Conservation (phyloP, 2,888 invertebrate genomes). For the Rosalia funebris region DNA sequence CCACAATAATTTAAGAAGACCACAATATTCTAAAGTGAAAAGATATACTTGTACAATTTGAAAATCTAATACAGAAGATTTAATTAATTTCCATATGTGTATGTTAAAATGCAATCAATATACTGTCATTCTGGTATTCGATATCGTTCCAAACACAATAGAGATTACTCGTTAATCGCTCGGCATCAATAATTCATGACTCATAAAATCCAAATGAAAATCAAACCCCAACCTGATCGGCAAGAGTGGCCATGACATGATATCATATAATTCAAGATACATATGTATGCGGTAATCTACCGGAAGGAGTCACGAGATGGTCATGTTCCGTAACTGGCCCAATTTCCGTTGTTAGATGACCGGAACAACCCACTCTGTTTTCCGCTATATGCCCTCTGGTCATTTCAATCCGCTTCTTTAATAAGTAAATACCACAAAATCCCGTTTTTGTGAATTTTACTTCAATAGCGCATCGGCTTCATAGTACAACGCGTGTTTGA, state of each 20-base stretch:
- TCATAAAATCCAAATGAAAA: conserved; percentile 35
- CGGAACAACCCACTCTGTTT: conserved; percentile 57
- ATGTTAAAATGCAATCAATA: too few species aligned
- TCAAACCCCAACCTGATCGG: conserved; percentile 29
- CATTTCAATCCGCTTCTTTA: conserved; percentile 47
- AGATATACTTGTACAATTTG: too few species aligned
- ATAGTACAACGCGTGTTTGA: too few species aligned
- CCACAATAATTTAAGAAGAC: too few species aligned
- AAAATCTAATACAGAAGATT: too few species aligned
- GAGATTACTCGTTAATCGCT: background rate
- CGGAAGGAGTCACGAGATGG: conserved; percentile 58
- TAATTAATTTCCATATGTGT: too few species aligned
- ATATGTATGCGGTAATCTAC: conserved; percentile 50
- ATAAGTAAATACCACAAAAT: conserved; percentile 1
- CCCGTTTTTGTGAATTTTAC: background rate
- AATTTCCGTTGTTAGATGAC: conserved; percentile 60
- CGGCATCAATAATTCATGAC: conserved; percentile 17
- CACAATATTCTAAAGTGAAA: too few species aligned
- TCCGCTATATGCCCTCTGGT: conserved; percentile 41
- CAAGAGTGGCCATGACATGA: conserved; percentile 28
- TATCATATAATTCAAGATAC: conserved; percentile 30
- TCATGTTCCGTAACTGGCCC: conserved; percentile 60
- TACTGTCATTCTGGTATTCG: too few species aligned
- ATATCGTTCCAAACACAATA: background rate
- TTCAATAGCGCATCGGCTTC: too few species aligned